phyloP scores from a whole-genome alignment of 2,113 vertebrate species.

The Nematolebias whitei region DNA sequence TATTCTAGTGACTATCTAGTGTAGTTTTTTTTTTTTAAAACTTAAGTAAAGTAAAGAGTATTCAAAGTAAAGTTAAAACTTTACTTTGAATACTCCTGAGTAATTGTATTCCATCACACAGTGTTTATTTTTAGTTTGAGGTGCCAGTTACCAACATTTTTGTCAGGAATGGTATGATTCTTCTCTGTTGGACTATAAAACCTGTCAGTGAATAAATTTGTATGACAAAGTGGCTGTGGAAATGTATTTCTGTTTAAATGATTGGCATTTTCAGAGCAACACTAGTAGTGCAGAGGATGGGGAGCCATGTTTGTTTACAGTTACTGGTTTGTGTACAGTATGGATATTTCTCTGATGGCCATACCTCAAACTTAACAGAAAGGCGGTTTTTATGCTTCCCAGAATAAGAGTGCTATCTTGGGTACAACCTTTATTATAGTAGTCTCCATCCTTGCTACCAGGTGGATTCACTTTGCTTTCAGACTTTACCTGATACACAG shows the following conservation, averaged over 20 bases:
- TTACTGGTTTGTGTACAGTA: slow-evolving; percentile 7
- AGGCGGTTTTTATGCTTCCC: slow-evolving; percentile 4
- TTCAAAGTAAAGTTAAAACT: too few relatives aligned
- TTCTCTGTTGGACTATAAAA: too few relatives aligned
- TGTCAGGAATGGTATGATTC: too few relatives aligned
- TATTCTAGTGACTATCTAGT: too few relatives aligned
- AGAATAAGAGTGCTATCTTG: slow-evolving; percentile 7
- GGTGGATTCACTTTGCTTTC: slow-evolving; percentile 10
- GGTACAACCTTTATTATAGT: slow-evolving; percentile 14
- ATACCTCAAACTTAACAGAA: slow-evolving; percentile 14
- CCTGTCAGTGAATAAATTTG: background rate
- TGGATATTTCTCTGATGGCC: slow-evolving; percentile 12
- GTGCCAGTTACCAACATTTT: too few relatives aligned
- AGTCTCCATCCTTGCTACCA: background rate
- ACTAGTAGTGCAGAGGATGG: background rate
- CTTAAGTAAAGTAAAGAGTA: too few relatives aligned
- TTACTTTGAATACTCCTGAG: too few relatives aligned
- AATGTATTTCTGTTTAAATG: background rate
- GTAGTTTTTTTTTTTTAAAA: too few relatives aligned
- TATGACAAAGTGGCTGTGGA: background rate
- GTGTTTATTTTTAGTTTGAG: too few relatives aligned
- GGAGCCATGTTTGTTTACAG: background rate
- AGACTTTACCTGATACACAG: slow-evolving; percentile 27
- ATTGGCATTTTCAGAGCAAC: background rate
- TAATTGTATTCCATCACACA: too few relatives aligned